These are phyloP conservation scores for Rhinoptilus africanus DNA, from an alignment of 2,113 vertebrate species.

Conservation along the genomic window DNA sequence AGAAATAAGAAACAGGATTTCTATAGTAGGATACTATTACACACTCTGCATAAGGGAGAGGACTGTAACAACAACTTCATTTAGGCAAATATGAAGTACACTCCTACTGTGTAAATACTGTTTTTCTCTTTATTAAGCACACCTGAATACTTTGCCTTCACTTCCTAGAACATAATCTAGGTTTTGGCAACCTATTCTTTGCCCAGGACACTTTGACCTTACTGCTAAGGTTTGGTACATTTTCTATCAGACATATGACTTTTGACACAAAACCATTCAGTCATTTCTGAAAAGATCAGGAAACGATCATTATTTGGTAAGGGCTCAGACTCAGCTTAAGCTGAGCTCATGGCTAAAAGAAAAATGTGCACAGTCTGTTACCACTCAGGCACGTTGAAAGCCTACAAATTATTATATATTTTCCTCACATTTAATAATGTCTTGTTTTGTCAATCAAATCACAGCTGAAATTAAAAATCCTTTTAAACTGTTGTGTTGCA, in stretches of 20 bases:
- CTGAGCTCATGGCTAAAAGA: neutral
- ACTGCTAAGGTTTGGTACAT: neutral
- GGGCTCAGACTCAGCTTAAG: neutral
- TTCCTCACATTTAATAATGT: neutral
- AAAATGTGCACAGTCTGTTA: neutral
- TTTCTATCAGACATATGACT: neutral
- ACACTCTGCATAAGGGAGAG: neutral
- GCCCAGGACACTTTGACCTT: neutral
- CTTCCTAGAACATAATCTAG: neutral
- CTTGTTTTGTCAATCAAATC: neutral
- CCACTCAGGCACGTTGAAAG: neutral
- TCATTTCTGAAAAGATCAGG: neutral
- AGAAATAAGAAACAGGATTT: neutral
- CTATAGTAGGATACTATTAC: neutral
- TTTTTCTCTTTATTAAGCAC: neutral
- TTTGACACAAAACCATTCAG: neutral
- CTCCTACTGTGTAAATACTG: neutral
- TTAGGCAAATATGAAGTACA: neutral
- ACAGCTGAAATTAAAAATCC: neutral
- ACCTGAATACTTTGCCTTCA: neutral
- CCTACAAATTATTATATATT: neutral
- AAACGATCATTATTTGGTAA: neutral
- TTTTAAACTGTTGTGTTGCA: neutral
- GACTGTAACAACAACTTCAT: neutral
- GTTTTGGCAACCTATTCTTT: neutral